These are phyloP conservation scores for Tortricodes alternella DNA, from an alignment of 2,888 invertebrate genomes.

Conservation along the genomic window DNA sequence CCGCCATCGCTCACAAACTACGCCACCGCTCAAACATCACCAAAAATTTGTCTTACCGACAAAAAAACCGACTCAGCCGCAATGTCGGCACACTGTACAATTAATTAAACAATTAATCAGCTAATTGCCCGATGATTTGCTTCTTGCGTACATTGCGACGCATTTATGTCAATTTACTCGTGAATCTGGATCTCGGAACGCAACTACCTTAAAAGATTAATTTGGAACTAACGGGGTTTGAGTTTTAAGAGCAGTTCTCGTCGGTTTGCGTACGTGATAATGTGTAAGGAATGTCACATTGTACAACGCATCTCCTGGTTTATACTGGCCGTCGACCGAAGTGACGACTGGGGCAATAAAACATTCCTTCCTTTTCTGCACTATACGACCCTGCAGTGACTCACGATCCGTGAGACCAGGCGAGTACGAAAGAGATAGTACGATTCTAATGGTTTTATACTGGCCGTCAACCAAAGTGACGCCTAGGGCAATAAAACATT, in stretches of 20 bases:
- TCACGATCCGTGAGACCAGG: no score
- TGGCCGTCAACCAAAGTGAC: no score
- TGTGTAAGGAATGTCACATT: not conserved
- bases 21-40: conserved; percentile 14
- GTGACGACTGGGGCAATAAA: no score
- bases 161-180: conserved; percentile 68
- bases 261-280: not conserved
- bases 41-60: conserved; percentile 25
- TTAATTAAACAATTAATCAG: conserved; percentile 83
- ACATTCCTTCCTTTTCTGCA: no score
- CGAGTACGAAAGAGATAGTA: no score
- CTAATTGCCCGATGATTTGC: conserved; percentile 77
- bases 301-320: no score
- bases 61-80: conserved; percentile 47
- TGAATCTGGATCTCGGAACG: conserved; percentile 50
- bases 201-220: conserved; percentile 52
- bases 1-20: not conserved
- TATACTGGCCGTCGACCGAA: no score
- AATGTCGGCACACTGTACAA: conserved; percentile 60
- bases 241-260: conserved; percentile 8
- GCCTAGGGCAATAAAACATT: no score
- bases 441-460: no score
- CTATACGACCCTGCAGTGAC: no score
- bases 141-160: conserved; percentile 59
- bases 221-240: conserved; percentile 36